These are phyloP conservation scores for Pristionchus mayeri DNA, from an alignment of 2,888 invertebrate genomes.

Conservation along the genomic window DNA sequence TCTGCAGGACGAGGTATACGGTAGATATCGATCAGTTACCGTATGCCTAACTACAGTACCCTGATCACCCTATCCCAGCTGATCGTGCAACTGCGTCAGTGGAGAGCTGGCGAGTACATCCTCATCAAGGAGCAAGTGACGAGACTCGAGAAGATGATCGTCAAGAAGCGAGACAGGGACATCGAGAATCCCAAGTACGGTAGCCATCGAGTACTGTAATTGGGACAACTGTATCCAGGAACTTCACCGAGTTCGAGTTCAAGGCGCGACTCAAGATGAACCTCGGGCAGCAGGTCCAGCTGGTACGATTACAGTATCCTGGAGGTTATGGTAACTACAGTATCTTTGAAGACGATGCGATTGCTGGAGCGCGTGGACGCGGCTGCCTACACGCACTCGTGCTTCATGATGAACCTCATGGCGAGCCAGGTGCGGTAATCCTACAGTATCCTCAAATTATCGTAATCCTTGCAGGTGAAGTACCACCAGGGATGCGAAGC, in stretches of 20 bases:
- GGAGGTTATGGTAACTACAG: background rate
- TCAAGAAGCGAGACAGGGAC: conserved; percentile 31
- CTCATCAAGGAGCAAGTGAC: conserved; percentile 27
- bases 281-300: conserved; percentile 8
- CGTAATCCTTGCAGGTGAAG: conserved; percentile 11
- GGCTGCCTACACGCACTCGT: conserved; percentile 27
- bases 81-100: conserved; percentile 25
- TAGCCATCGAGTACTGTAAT: background rate
- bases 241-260: conserved; percentile 43
- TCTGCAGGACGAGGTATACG: conserved; percentile 36
- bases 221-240: background rate
- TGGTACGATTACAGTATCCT: background rate
- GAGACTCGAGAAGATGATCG: conserved; percentile 19
- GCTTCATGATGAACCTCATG: conserved; percentile 40
- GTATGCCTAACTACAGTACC: background rate
- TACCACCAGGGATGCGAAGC: conserved; percentile 40
- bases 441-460: background rate
- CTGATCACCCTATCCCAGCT: background rate
- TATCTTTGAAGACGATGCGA: conserved; percentile 31
- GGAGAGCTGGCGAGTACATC: conserved; percentile 28
- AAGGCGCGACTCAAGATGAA: conserved; percentile 22
- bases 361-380: conserved; percentile 31
- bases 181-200: conserved; percentile 42
- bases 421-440: background rate
- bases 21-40: background rate